Evolutionary conservation across 2,113 vertebrate genomes (phyloP), one percentile per base, ranked within the genome.

Genomic region (Malurus elegans): DNA sequence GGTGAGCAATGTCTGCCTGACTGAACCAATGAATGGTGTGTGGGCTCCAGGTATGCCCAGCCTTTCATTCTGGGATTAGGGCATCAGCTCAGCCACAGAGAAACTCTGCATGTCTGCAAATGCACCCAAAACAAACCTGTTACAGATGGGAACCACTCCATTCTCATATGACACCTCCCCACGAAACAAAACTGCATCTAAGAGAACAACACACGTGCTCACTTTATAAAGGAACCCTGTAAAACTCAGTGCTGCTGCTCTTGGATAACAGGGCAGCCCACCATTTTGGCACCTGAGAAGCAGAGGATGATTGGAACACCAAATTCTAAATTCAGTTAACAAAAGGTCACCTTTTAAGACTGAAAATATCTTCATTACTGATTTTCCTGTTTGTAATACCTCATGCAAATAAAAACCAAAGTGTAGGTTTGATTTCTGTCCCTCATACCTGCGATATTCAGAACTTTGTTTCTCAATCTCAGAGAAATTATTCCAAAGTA

Each of bases 41-140:
- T 7, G 60, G n/a, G n/a, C 83, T 73, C 38, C 12, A n/a, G 4
- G 23, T 2, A 58, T 4, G 38, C 64, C 79, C 62, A 14, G 51
- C 5, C 62, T 47, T 54, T 80, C 86, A 15, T 31, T 58, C 61
- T 5, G 31, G 74, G 53, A 83, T 78, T 32, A 78, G 90, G 70
- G 74, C 8, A 48, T 44, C 92, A 69, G 74, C 62, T 48, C 42
- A 61, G 51, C 74, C 79, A 54, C 71, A 21, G 12, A 0, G 23
- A 60, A 89, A 71, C 3, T 42, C 23, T 32, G n/a, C 0, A 0
- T 3, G 14, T 16, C 29, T 2, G 0, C 64, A 44, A 20, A 28
- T 10, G 81, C 51, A 29, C 16, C 0, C 10, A 44, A 57, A 88
- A 29, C 23, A 24, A 61, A 42, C 15, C 13, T 0, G 1, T 25